Evolutionary conservation across 64 coral and sea anemone species (phyloP).

Genomic region (Anthopleura sola): DNA sequence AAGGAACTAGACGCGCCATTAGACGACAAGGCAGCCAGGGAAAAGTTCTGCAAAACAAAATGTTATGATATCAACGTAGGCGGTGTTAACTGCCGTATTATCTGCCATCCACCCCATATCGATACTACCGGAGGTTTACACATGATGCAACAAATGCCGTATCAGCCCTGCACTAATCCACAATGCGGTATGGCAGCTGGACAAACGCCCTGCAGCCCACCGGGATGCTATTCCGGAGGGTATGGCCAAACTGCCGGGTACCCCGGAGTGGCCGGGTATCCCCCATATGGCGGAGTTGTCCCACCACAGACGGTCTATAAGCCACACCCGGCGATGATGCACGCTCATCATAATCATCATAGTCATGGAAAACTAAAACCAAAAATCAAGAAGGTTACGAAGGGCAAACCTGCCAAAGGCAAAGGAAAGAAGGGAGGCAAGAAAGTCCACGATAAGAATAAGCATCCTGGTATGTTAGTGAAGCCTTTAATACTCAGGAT

Average conservation of each 20-base stretch:
- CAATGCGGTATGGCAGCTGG: slow-evolving; percentile 13
- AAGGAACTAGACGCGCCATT: neutral
- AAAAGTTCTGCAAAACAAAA: slow-evolving; percentile 54
- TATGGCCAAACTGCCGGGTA: neutral
- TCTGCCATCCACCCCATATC: slow-evolving; percentile 50
- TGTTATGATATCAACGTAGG: slow-evolving; percentile 50
- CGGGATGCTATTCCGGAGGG: slow-evolving; percentile 7
- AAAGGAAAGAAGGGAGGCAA: neutral
- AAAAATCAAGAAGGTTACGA: slow-evolving; percentile 17
- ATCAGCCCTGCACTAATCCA: slow-evolving; percentile 3
- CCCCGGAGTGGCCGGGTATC: neutral
- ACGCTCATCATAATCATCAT: neutral
- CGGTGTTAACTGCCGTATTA: slow-evolving; percentile 52
- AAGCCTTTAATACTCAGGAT: neutral
- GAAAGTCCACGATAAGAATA: neutral
- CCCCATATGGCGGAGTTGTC: slow-evolving; percentile 15
- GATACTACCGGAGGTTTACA: slow-evolving; percentile 34
- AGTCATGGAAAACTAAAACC: neutral
- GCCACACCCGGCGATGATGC: neutral
- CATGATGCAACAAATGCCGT: slow-evolving; percentile 43
- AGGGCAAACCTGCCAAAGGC: neutral
- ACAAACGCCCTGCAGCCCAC: slow-evolving; percentile 29
- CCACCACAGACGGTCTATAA: slow-evolving; percentile 1
- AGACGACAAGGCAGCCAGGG: neutral
- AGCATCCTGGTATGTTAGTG: neutral